Conservation (phyloP, 2,888 invertebrate species). For the Platycnemis pennipes region DNA sequence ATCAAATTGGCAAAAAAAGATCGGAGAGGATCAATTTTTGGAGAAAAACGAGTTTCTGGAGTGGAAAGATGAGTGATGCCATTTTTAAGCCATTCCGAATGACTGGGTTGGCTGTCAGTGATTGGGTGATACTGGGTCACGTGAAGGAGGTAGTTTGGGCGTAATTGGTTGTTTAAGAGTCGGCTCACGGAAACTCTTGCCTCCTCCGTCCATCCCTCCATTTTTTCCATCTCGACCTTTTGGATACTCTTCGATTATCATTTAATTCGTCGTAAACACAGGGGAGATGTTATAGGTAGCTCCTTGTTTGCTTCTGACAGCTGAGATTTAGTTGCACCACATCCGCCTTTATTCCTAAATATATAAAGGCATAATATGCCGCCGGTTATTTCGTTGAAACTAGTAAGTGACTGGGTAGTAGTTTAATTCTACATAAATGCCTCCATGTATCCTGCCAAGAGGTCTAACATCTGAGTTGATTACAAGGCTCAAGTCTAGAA, state of each 20-base stretch:
- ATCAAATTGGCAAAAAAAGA: background rate
- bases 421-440: no score
- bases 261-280: background rate
- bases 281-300: background rate
- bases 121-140: background rate
- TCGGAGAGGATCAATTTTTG: background rate
- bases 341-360: background rate
- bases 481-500: no score
- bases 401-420: no score
- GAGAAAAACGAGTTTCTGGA: constrained; percentile 33
- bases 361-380: background rate
- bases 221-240: background rate
- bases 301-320: no score
- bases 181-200: background rate
- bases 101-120: constrained; percentile 7
- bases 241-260: background rate
- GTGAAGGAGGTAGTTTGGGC: background rate
- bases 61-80: constrained; percentile 43
- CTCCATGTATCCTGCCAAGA: no score
- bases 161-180: constrained; percentile 36
- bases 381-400: background rate
- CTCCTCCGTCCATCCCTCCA: background rate
- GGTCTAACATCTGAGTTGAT: no score
- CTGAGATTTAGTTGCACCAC: background rate
- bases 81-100: background rate